Percentiles rank a stretch among this genome's conserved stretches.
Conservation (phyloP, 2,888 invertebrate species). For the Pachydiplax longipennis region DNA sequence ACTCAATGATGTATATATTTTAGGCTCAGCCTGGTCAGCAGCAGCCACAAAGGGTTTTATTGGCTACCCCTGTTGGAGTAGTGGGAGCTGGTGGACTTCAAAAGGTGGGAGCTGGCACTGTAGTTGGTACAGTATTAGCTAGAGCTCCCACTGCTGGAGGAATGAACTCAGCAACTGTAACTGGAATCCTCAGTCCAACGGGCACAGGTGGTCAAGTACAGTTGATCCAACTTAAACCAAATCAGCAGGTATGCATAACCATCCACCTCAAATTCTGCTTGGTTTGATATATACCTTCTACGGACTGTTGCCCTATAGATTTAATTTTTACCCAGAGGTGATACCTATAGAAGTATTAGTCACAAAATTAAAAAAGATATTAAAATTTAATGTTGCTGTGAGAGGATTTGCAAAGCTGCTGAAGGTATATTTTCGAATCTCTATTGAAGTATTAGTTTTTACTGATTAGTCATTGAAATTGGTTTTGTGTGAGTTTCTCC, state of each 20-base stretch:
- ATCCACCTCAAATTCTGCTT: no score
- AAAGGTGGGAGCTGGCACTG: constrained; percentile 19
- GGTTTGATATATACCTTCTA: no score
- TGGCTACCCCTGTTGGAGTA: constrained; percentile 23
- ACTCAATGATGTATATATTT: background rate
- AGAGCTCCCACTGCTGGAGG: background rate
- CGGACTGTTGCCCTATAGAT: background rate
- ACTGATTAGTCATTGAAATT: no score
- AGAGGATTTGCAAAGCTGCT: no score
- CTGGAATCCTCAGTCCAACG: background rate
- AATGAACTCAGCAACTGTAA: constrained; percentile 19
- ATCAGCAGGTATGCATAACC: background rate
- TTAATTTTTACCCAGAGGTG: no score
- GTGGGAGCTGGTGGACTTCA: constrained; percentile 17
- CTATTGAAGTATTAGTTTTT: no score
- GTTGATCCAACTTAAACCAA: constrained; percentile 20
- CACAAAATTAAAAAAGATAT: no score
- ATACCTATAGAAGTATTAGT: no score
- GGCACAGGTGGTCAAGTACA: constrained; percentile 24
- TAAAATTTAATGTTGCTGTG: no score
- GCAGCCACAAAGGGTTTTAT: constrained; percentile 18
- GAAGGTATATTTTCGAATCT: no score
- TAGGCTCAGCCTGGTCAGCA: constrained; percentile 4
- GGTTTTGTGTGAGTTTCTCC: no score
- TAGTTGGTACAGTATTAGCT: constrained; percentile 3